A percentile compares a stretch with the other conserved stretches of the same genome.
These are phyloP conservation scores for Calvadosia cruxmelitensis DNA, from an alignment of 30 jellyfish, hydroid and myxozoan genomes.

Conservation along the genomic window DNA sequence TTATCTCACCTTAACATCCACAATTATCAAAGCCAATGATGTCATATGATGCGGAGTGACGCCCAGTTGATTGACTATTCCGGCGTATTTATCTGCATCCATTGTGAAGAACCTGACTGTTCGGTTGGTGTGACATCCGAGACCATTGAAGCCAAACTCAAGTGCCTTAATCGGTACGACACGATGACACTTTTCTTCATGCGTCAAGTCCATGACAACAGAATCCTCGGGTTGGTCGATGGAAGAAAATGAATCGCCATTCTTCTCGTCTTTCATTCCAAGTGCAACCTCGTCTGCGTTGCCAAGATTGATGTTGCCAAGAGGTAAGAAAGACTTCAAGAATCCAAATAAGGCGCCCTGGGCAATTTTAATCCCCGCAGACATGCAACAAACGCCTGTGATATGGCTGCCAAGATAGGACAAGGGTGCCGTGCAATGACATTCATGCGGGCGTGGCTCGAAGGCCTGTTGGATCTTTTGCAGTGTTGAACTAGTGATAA, in stretches of 20 bases:
- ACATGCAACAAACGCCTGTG: background rate
- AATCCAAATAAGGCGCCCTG: background rate
- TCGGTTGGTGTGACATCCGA: background rate
- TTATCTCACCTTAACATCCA: background rate
- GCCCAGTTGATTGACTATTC: background rate
- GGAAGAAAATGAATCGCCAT: too few relatives aligned
- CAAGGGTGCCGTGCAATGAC: background rate
- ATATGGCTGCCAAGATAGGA: background rate
- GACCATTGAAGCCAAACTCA: background rate
- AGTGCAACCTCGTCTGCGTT: too few relatives aligned
- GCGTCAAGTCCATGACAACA: background rate
- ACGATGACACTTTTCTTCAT: background rate
- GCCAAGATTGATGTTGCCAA: background rate
- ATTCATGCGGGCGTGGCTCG: background rate
- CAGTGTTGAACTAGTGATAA: background rate
- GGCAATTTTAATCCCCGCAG: background rate
- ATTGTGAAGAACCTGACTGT: background rate
- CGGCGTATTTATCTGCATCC: background rate
- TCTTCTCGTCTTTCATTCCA: background rate
- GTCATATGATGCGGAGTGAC: background rate
- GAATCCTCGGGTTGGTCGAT: background rate
- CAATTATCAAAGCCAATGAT: background rate
- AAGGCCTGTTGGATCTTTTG: background rate
- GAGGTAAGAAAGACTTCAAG: background rate
- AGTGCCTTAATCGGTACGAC: background rate